Evolutionary conservation across 2,888 invertebrate species (phyloP).

Genomic region (Hirtodrosophila alboralis): DNA sequence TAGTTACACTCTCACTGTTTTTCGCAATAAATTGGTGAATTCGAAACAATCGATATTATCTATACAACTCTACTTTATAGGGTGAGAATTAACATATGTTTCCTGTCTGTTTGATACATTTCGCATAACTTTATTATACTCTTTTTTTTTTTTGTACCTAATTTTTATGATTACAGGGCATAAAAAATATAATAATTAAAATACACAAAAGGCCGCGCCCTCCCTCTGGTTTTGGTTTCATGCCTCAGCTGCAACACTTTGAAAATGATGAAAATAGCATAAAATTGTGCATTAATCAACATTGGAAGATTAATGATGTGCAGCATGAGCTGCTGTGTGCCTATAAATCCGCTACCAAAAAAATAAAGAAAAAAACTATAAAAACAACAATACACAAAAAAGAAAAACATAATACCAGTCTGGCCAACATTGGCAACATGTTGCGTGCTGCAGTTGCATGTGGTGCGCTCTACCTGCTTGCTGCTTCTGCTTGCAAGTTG

Average conservation of each 20-base stretch:
- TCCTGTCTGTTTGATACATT: too few species aligned
- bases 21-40: too few species aligned
- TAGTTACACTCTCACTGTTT: too few species aligned
- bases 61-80: too few species aligned
- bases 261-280: constrained; percentile 55
- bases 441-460: constrained; percentile 66
- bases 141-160: too few species aligned
- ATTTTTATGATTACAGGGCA: not conserved
- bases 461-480: constrained; percentile 31
- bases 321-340: constrained; percentile 51
- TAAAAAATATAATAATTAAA: constrained; percentile 35
- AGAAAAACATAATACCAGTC: too few species aligned
- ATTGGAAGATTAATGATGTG: constrained; percentile 72
- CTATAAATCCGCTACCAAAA: constrained; percentile 38
- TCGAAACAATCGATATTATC: too few species aligned
- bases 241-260: constrained; percentile 47
- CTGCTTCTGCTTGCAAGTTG: constrained; percentile 15
- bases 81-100: too few species aligned
- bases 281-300: constrained; percentile 70
- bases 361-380: constrained; percentile 19
- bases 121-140: too few species aligned
- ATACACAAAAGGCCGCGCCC: constrained; percentile 31
- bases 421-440: constrained; percentile 58
- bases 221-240: constrained; percentile 43
- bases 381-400: constrained; percentile 39